These are phyloP conservation scores for Egretta garzetta DNA, from an alignment of 2,113 vertebrate species.

Conservation along the genomic window DNA sequence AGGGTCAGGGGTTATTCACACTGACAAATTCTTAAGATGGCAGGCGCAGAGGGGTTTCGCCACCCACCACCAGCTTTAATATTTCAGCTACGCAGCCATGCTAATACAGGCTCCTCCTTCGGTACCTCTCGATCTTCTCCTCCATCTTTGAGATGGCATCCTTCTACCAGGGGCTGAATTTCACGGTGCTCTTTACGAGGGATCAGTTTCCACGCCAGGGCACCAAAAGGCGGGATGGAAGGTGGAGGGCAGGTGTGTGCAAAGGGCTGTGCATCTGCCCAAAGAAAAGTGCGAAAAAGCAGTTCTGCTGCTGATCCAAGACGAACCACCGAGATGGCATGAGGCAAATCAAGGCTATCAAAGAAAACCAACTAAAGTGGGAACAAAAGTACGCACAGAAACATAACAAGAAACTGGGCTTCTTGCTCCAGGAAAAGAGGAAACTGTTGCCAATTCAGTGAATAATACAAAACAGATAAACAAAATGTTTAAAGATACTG, in stretches of 20 bases:
- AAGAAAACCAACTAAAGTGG: not conserved
- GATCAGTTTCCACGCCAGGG: slow-evolving; percentile 74
- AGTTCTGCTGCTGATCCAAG: not conserved
- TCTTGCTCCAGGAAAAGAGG: not conserved
- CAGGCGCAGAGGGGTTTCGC: slow-evolving; percentile 70
- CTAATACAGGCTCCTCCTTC: slow-evolving; percentile 46
- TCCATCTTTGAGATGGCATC: slow-evolving; percentile 73
- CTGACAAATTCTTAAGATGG: slow-evolving; percentile 79
- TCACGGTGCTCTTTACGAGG: slow-evolving; percentile 68
- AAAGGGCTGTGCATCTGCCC: slow-evolving; percentile 25
- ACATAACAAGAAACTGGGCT: not conserved
- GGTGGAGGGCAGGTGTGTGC: not conserved
- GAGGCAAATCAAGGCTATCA: not conserved
- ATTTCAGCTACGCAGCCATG: slow-evolving; percentile 71
- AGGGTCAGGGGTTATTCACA: slow-evolving; percentile 84
- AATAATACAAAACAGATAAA: not conserved
- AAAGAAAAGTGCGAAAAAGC: slow-evolving; percentile 1
- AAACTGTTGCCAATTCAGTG: not conserved
- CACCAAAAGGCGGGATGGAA: slow-evolving; percentile 69
- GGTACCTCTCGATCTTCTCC: slow-evolving; percentile 2
- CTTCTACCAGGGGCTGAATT: slow-evolving; percentile 70
- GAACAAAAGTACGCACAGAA: not conserved
- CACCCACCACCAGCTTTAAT: slow-evolving; percentile 72
- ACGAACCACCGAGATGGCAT: not conserved
- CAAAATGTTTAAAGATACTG: not conserved